These are phyloP conservation scores for Numenius arquata DNA, from an alignment of 2,113 vertebrate species.

Conservation along the genomic window DNA sequence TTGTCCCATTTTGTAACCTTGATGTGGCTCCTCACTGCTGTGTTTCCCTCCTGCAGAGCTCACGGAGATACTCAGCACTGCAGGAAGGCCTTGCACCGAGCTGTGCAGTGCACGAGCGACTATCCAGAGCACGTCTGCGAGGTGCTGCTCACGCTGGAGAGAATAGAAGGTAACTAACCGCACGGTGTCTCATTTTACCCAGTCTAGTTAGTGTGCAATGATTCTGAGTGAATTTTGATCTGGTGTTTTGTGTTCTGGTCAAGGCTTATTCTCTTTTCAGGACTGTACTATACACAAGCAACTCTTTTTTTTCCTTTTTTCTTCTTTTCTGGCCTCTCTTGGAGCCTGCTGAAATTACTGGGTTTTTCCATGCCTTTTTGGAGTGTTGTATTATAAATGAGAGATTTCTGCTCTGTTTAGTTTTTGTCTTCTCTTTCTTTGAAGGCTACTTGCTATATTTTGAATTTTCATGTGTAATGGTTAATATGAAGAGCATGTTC, in stretches of 20 bases:
- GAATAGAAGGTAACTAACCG: conserved; percentile 84
- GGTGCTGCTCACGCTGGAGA: conserved; percentile 92
- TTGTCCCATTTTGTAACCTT: too few species aligned
- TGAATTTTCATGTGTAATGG: not conserved
- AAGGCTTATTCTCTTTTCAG: not conserved
- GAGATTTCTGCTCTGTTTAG: not conserved
- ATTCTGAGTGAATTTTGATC: not conserved
- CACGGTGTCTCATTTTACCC: rapidly evolving
- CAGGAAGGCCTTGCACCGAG: conserved; percentile 92
- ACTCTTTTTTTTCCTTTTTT: not conserved
- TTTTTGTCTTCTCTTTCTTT: not conserved
- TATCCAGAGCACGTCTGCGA: conserved; percentile 97
- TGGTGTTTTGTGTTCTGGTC: not conserved
- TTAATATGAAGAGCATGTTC: not conserved
- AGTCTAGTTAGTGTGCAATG: not conserved
- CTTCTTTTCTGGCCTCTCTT: not conserved
- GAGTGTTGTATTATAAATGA: not conserved
- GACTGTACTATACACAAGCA: not conserved
- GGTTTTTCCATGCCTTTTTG: not conserved
- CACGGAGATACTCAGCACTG: conserved; percentile 90
- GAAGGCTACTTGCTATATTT: not conserved
- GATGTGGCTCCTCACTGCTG: not conserved
- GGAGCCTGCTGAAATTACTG: not conserved
- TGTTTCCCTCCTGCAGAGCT: conserved; percentile 70
- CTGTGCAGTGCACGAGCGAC: conserved; percentile 94